Evolutionary conservation across 2,113 vertebrate species (phyloP).

Genomic region (Gopherus evgoodei): DNA sequence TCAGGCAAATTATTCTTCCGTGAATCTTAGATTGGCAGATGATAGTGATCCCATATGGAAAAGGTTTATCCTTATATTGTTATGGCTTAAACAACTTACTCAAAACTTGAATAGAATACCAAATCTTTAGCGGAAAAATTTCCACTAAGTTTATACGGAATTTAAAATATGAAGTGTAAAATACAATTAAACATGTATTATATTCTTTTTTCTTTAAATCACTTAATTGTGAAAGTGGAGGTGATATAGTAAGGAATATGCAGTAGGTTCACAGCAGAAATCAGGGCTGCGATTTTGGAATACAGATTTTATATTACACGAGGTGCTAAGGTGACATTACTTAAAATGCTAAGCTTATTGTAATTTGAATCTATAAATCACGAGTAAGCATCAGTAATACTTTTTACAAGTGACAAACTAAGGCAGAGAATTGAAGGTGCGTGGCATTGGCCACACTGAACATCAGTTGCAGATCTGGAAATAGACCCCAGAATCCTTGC

Average conservation of each 20-base stretch:
- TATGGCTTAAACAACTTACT: background rate
- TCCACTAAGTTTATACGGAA: fast-evolving
- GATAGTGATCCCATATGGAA: background rate
- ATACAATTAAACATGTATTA: background rate
- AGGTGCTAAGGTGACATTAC: background rate
- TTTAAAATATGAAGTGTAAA: background rate
- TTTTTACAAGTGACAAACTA: background rate
- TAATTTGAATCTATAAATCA: background rate
- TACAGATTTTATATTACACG: background rate
- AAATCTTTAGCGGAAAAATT: background rate
- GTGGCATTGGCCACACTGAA: background rate
- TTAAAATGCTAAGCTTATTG: background rate
- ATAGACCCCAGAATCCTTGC: background rate
- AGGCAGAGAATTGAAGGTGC: background rate
- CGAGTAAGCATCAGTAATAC: background rate
- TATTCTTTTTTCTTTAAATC: background rate
- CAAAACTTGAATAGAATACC: background rate
- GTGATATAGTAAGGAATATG: background rate
- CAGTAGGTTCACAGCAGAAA: background rate
- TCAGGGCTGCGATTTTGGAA: background rate
- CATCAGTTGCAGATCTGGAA: background rate
- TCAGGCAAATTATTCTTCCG: background rate
- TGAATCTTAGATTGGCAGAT: background rate
- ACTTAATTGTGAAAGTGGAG: background rate
- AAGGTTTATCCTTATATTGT: background rate